Evolutionary conservation across 2,113 vertebrate genomes (phyloP), one percentile per base, ranked within the genome.

Genomic region (Cyprinodon tularosa): DNA sequence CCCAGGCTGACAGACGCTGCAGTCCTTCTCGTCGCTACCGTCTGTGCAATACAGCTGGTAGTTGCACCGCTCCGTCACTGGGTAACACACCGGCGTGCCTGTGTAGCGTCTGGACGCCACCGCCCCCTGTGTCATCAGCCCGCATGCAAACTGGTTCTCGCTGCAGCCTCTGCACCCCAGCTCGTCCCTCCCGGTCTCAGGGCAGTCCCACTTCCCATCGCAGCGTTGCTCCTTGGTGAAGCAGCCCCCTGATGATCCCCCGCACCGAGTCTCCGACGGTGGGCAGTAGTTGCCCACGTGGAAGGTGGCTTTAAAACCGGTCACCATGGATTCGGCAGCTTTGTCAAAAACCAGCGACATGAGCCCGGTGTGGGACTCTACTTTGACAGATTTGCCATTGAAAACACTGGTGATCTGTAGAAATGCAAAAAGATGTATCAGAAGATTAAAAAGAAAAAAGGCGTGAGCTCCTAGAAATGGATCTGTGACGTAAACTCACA

Each of bases 11-110:
- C 96, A 98, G n/a, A 92, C 75, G 8, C 92, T 92, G 84, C 96
- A 97, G 84, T 92, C 95, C 60, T 91, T 90, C 93, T 98, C 96
- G 0, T 97, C 96, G 0, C 95, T 95, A 15, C 95, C 95, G 0
- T 96, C 96, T 0, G 94, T 92, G 2, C 96, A 97, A 86, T 96
- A 95, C 17, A 96, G 94, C 92, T 97, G 96, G 91, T 97, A 97
- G 90, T 97, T 97, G 87, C 96, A 97, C 38, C 96, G 88, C 84
- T 97, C 96, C 0, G 91, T 84, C 1, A 91, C 87, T 0, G 94
- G 89, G 81, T 96, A 97, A 77, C 96, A 97, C 74, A 95, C 86
- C 0, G 94, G 89, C 1, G 84, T 78, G 14, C 87, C 74, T 0
- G 62, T 22, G 0, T 78, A 84, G 76, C 75, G 90, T 9, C 74